phyloP scores from a whole-genome alignment of 2,888 invertebrate genomes.

The Drosophila gaucha region DNA sequence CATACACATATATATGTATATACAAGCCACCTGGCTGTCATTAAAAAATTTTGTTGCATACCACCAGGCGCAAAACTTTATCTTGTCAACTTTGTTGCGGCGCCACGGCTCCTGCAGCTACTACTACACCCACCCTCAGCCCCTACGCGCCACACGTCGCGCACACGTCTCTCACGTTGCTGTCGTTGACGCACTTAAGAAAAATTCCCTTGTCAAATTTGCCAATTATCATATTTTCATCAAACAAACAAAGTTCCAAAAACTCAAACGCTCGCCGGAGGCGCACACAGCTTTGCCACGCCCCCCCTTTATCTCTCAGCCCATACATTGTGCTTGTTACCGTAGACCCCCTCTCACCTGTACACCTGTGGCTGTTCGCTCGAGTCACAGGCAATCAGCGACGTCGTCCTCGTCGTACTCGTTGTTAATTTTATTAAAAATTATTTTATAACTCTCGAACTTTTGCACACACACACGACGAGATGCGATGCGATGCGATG shows the following conservation, averaged over 20 bases:
- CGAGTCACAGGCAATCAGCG: slow-evolving; percentile 54
- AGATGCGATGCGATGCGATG: slow-evolving; percentile 12
- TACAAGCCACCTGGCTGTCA: slow-evolving; percentile 70
- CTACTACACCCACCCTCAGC: background rate
- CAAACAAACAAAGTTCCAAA: slow-evolving; percentile 81
- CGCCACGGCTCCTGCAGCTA: slow-evolving; percentile 21
- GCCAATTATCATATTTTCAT: slow-evolving; percentile 85
- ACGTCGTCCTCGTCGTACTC: slow-evolving; percentile 39
- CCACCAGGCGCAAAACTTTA: slow-evolving; percentile 75
- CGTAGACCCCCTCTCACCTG: background rate
- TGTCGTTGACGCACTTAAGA: slow-evolving; percentile 74
- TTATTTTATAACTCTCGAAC: slow-evolving; percentile 75
- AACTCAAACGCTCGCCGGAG: slow-evolving; percentile 60
- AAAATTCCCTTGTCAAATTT: slow-evolving; percentile 84
- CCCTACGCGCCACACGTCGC: background rate
- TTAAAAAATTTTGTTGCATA: slow-evolving; percentile 75
- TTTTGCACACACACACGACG: slow-evolving; percentile 45
- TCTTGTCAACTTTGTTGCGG: slow-evolving; percentile 74
- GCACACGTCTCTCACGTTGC: slow-evolving; percentile 33
- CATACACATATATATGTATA: slow-evolving; percentile 17
- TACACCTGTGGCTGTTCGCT: slow-evolving; percentile 48
- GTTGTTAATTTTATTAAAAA: slow-evolving; percentile 84
- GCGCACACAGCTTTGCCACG: slow-evolving; percentile 22
- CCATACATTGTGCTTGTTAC: slow-evolving; percentile 14
- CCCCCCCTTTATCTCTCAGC: background rate